Evolutionary conservation across 2,888 invertebrate genomes (phyloP), one percentile per base, ranked within the genome.

Genomic region (Heliconius sara): DNA sequence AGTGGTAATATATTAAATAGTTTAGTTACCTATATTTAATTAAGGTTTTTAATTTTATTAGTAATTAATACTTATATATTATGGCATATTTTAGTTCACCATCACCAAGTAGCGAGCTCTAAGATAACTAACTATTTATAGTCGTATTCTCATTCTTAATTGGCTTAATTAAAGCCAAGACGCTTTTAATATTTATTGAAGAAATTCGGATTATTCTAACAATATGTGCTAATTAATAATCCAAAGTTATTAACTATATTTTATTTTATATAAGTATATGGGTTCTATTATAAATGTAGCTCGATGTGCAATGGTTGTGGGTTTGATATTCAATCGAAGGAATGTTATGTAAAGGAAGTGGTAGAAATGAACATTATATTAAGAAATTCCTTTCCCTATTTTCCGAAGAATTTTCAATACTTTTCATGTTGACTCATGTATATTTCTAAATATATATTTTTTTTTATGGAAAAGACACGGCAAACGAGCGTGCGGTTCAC

Each of bases 131-230:
- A 70, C 43, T 70, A 9, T 43, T 68, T 68, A 74, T 74, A 43
- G 16, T 63, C 73, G 39, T 66, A 10, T 47, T 39, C 65, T 66
- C 63, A 47, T 75, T 75, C 75, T 47, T 66, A 65, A 75, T 75
- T 63, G 75, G 25, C 66, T 75, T 75, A 75, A 75, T 75, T 75
- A 75, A 66, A 75, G 27, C 63, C 30, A 65, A 39, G 34, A 65
- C 30, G 47, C 75, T 47, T 75, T 75, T 30, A 30, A 75, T 65
- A 75, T 75, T 65, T 75, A 65, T n/a, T 65, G 22, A 65, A 39
- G 9, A 39, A 39, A 66, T 66, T 75, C 9, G 27, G 66, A 65
- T 75, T 47, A 30, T 66, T 75, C 47, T 47, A 6, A 47, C 39
- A 75, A 43, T 65, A 27, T 75, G 30, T 75, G 30, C 47, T 65